Conservation (phyloP, 2,113 vertebrate species). For the Chunga burmeisteri region DNA sequence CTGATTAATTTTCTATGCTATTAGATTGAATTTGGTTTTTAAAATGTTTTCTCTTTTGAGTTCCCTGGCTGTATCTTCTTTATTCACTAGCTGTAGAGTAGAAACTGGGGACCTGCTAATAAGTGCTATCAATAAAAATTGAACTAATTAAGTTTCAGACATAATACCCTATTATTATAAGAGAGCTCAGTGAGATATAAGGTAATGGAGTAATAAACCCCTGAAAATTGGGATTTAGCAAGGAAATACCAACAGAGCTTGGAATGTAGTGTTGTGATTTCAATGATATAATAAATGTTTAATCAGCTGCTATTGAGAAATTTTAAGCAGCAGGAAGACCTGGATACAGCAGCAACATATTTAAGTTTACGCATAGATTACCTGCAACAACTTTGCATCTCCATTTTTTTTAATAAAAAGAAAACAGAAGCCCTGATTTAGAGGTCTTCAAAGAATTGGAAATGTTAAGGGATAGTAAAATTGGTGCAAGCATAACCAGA, state of each 20-base stretch:
- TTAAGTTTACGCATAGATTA: neutral
- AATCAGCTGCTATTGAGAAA: neutral
- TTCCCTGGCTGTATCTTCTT: neutral
- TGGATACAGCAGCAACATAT: neutral
- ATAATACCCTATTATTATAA: constrained; percentile 24
- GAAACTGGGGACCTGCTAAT: neutral
- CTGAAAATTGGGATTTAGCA: neutral
- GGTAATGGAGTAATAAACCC: constrained; percentile 24
- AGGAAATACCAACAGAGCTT: neutral
- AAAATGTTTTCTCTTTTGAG: neutral
- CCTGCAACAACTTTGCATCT: neutral
- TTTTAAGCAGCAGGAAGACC: neutral
- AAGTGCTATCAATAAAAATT: constrained; percentile 35
- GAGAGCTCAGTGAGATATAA: neutral
- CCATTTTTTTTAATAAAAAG: neutral
- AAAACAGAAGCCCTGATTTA: neutral
- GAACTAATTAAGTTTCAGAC: constrained; percentile 42
- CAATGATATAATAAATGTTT: neutral
- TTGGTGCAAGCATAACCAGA: neutral
- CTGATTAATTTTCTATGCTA: neutral
- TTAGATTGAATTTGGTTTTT: neutral
- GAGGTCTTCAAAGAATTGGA: neutral
- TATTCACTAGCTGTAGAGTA: neutral
- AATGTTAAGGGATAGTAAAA: neutral
- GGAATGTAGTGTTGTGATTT: neutral